Base-by-base conservation (phyloP, 1,140 invertebrate genomes). In the Pseudomyrmex cubaensis region DNA sequence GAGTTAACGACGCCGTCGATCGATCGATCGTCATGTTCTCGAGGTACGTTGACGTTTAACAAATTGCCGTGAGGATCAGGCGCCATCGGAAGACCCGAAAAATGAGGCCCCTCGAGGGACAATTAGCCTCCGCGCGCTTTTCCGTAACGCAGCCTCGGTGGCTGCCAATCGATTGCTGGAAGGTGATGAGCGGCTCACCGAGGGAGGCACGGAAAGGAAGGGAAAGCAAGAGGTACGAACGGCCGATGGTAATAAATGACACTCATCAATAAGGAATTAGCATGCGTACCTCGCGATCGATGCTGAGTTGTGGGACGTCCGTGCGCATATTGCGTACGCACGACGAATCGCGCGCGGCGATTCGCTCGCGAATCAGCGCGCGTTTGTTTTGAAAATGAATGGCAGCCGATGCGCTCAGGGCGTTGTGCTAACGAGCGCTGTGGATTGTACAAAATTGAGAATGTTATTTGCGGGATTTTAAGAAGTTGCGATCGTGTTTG, bases 211-310 rank as follows among this genome's bases (percentile, higher is more conserved):
- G 66, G 61, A 44, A 57, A 48, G 25, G 75, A 35, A 20, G 1
- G 22, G 46, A 35, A 54, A 46, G n/a, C 7, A 64, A 63, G 59
- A 57, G n/a, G 54, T 62, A 66, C 57, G 75, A 78, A 69, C 75
- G 75, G 69, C 46, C 90, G 90, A 90, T 91, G 85, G 84, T 91
- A 87, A 91, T 85, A 90, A 91, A 91, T 91, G 90, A 90, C 87
- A 86, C 82, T 88, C 90, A 91, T 91, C 90, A 91, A 91, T 91
- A 90, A 88, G 61, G 85, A 91, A 91, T 91, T 91, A 91, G 72
- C 72, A 86, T 88, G 78, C 73, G 80, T 50, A 25, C 85, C 25
- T 66, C 25, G 66, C 70, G 70, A 61, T 63, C 44, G 56, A 54
- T n/a, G 52, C 48, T 59, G 74, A 57, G 61, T 76, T 87, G 64